A percentile compares a stretch with the other conserved stretches of the same genome.
Evolutionary conservation across 2,113 vertebrate species (phyloP).

Genomic region (Thryonomys swinderianus): DNA sequence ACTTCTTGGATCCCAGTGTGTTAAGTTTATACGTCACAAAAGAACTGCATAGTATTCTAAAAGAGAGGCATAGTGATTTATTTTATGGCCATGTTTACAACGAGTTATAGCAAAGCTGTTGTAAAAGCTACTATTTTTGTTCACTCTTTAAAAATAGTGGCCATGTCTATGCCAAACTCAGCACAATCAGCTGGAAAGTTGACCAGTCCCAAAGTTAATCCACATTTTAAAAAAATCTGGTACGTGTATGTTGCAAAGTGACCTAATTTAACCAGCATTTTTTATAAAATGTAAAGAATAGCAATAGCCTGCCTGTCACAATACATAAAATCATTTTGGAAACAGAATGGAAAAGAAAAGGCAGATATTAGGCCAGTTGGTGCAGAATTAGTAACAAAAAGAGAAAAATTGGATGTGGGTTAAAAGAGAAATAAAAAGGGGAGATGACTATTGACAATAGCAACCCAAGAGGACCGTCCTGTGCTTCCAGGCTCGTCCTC

Average conservation of each 20-base stretch:
- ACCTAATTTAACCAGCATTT: neutral
- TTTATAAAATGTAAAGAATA: neutral
- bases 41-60: neutral
- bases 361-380: rapidly evolving
- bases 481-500: neutral
- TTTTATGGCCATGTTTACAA: neutral
- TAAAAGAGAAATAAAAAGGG: neutral
- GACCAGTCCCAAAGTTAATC: neutral
- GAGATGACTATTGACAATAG: rapidly evolving
- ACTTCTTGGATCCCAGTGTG: neutral
- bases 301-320: neutral
- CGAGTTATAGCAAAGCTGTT: neutral
- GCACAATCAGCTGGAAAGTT: neutral
- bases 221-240: neutral
- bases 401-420: neutral
- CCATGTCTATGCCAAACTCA: neutral
- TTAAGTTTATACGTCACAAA: neutral
- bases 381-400: neutral
- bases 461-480: neutral
- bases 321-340: neutral
- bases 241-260: neutral
- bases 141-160: neutral
- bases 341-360: neutral
- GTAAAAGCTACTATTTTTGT: neutral
- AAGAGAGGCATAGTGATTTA: neutral